Base-by-base conservation (phyloP, 2,888 invertebrate species). In the Lacanobia oleracea region DNA sequence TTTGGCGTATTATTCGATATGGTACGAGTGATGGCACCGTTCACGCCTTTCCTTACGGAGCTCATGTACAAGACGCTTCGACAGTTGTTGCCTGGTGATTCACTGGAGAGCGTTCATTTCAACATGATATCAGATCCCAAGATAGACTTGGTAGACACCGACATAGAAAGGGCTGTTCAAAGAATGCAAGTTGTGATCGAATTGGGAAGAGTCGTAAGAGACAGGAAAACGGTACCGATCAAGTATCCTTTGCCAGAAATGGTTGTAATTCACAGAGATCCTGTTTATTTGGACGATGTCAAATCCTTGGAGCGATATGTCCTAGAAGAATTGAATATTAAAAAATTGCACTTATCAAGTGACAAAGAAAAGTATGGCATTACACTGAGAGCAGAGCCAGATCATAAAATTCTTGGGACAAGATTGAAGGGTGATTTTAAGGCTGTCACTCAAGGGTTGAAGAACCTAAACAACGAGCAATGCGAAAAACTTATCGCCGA, bases 221-320 rank as follows among this genome's bases (percentile, higher is more conserved):
- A 99, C 91, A 97, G 99, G 60, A 98, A 98, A 91, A 99, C 99
- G 4, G 97, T 99, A 77, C 99, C 99, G 0, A 97, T 99, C 4
- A 99, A 99, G 96, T 99, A 99, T 95, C 99, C 99, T 0, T 95
- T 99, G 77, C 98, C 98, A 23, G 99, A 99, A 94, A 97, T 99
- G 85, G 97, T 99, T n/a, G 98, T 99, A 9, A 98, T 99, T 83
- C 98, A 99, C 91, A 98, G 98, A 83, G 98, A 99, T 87, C 93
- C 96, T 21, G 96, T 97, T 53, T 98, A 98, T 85, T 96, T 99
- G 72, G 95, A 97, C 5, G 98, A 99, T 87, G 97, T 99, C 1
- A 94, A 97, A 72, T 97, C 97, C 2, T 95, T 99, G 59, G 97
- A 99, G 88, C 97, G 97, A 27, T 99, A 99, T 91, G 98, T 99